phyloP scores from a whole-genome alignment of 1,140 invertebrate species.

The Apis mellifera region Amel_HAv3.1 CM009932.2:11107001-11107500 shows the following conservation, averaged over 20 bases:
- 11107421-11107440: background rate
- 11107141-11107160: background rate
- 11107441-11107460: conserved; percentile 35
- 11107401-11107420: background rate
- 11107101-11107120: conserved; percentile 39
- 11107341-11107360: too few relatives aligned
- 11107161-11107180: background rate
- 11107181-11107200: background rate
- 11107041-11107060: conserved; percentile 77
- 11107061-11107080: conserved; percentile 66
- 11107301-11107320: too few relatives aligned
- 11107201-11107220: background rate
- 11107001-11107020: conserved; percentile 52
- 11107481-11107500: conserved; percentile 63
- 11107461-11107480: too few relatives aligned
- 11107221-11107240: too few relatives aligned
- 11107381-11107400: background rate
- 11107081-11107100: conserved; percentile 60
- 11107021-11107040: conserved; percentile 75
- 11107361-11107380: too few relatives aligned
- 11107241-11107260: too few relatives aligned
- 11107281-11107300: too few relatives aligned
- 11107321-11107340: too few relatives aligned
- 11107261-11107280: too few relatives aligned
- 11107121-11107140: background rate